phyloP scores from a whole-genome alignment of 2,888 invertebrate genomes.

The Aspidapion aeneum region DNA sequence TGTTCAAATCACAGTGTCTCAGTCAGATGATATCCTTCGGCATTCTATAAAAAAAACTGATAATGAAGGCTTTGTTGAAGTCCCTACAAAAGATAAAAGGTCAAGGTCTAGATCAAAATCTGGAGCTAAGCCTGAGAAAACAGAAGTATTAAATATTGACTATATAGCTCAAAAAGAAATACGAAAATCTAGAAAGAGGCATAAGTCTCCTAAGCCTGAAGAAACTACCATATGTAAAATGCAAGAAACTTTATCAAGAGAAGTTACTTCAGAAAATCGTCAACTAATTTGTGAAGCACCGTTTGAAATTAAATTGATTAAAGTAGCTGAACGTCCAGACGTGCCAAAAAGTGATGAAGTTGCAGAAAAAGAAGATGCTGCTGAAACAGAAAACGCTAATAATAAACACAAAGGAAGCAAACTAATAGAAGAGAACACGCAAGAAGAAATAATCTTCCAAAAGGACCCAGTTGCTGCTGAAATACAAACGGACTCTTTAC shows the following conservation, averaged over 20 bases:
- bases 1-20: slow-evolving; percentile 33
- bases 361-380: not conserved
- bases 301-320: not conserved
- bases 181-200: slow-evolving; percentile 28
- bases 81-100: slow-evolving; percentile 46
- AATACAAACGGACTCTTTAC: not conserved
- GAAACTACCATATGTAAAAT: not conserved
- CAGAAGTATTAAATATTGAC: no score
- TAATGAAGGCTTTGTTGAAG: slow-evolving; percentile 51
- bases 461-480: not conserved
- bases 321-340: not conserved
- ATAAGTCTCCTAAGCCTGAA: slow-evolving; percentile 20
- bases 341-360: not conserved
- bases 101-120: slow-evolving; percentile 56
- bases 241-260: not conserved
- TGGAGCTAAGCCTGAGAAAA: slow-evolving; percentile 1
- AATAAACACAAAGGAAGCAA: not conserved
- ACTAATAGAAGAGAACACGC: not conserved
- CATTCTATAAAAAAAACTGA: slow-evolving; percentile 34
- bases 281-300: not conserved
- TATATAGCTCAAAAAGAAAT: no score
- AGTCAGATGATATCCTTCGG: slow-evolving; percentile 39
- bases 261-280: not conserved
- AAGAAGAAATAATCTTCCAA: not conserved
- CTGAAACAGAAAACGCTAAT: not conserved